Conservation (phyloP, 1,140 invertebrate genomes). For the Drosophila sp. region DNA sequence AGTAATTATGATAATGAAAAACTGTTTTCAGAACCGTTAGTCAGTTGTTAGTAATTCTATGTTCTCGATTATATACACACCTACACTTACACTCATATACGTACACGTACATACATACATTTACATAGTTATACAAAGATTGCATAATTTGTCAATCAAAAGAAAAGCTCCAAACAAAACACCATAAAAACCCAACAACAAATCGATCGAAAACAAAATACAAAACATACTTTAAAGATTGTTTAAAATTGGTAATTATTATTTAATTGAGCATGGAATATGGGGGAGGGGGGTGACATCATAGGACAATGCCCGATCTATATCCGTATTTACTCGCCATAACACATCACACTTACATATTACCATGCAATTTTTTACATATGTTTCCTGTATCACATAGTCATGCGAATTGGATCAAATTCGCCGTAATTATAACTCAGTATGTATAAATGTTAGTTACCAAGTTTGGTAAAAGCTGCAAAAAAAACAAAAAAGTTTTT, state of each 20-base stretch:
- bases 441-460: no score
- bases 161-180: conserved; percentile 22
- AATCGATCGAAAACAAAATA: conserved; percentile 30
- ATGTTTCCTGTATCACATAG: no score
- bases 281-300: no score
- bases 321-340: no score
- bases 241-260: conserved; percentile 21
- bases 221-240: conserved; percentile 48
- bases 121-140: background rate
- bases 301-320: no score
- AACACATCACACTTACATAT: no score
- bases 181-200: conserved; percentile 26
- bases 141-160: conserved; percentile 14
- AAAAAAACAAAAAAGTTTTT: no score
- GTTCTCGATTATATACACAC: background rate
- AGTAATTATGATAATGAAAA: conserved; percentile 13
- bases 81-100: background rate
- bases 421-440: no score
- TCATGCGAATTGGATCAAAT: no score
- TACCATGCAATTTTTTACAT: no score
- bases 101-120: background rate
- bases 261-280: background rate
- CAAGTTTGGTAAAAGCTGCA: no score
- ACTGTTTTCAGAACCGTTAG: conserved; percentile 33
- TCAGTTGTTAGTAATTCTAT: conserved; percentile 53